Base-by-base conservation (phyloP, 1,140 invertebrate genomes). In the Lasioglossum albipes region DNA sequence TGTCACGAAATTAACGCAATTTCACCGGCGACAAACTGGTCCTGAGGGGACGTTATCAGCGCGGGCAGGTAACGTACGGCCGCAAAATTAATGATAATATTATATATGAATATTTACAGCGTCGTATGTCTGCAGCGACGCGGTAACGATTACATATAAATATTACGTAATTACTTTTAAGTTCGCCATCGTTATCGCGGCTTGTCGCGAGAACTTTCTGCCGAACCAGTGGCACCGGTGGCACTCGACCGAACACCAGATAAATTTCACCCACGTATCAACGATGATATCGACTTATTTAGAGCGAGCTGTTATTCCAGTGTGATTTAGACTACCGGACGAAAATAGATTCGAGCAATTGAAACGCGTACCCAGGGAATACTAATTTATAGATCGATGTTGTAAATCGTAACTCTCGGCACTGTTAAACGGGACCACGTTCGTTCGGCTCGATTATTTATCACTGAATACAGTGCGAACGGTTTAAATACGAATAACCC, bases 261-360 rank as follows among this genome's bases (percentile, higher is more conserved):
- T 80, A 80, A 80, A 80, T 80, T 75, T 80, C 78, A 75, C 78
- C 78, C 71, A 75, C 78, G 78, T 75, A 80, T 73, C 71, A 64
- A 61, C 78, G 78, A 80, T 75, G 78, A 73, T 79, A 79, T 79
- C 76, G 68, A 65, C 59, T 79, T 79, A 79, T 79, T 45, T 62
- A 42, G n/a, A 16, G 57, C 61, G 18, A 6, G 27, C 45, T 3
- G 22, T 36, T 62, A 45, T 20, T 31, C 42, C 22, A 7, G 16
- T n/a, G 42, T 72, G 59, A 78, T 73, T 73, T 65, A 79, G 42
- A 31, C 7, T 13, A 2, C 20, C 22, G 13, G 41, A 54, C 67
- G 61, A 41, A 79, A 73, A 62, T 65, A 79, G 76, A 70, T 70
- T n/a, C 67, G 27, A 20, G 54, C 75, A 59, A 62, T 70, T 59